Base-by-base conservation (phyloP, 2,888 invertebrate genomes). In the Endomychus coccineus region DNA sequence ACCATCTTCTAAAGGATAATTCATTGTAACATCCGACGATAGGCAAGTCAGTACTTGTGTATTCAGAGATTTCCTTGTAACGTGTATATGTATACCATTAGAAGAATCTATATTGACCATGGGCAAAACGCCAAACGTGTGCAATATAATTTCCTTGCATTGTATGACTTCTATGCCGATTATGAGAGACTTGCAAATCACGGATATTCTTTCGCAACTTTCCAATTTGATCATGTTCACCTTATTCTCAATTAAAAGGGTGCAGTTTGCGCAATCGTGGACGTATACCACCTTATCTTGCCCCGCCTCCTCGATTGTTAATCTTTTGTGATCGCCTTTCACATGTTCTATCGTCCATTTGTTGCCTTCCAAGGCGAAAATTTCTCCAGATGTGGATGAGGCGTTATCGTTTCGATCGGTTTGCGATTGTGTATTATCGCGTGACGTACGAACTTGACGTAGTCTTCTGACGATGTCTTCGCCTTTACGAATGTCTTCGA, bases 401-500 rank as follows among this genome's bases (percentile, higher is more conserved):
- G 12, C 30, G 7, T 16, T 17, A 10, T 27, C 31, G 16, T 30
- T 23, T 7, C 6, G 3, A 17, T 33, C 16, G 4, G 5, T 19
- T 30, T n/a, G 24, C 9, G 16, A 14, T 17, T 21, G 27, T 9
- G 28, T 22, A 27, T 27, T 37, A 2, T 23, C n/a, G 10, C 27
- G n/a, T n/a, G n/a, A n/a, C n/a, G n/a, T n/a, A n/a, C n/a, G n/a
- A n/a, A n/a, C n/a, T 19, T 36, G 15, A 19, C 42, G 39, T 21
- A 49, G 31, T 9, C 46, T 36, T 11, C 42, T 39, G n/a, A 33
- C 38, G 27, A 46, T 44, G 28, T 40, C 42, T 31, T 51, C 42
- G n/a, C 42, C 46, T 29, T 48, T 44, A 29, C 43, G 44, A 16
- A 49, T 49, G 35, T 49, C 45, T 13, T 42, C 34, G 13, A 43